Base-by-base conservation (phyloP, 2,113 vertebrate species). In the Phyllopteryx taeniolatus region DNA sequence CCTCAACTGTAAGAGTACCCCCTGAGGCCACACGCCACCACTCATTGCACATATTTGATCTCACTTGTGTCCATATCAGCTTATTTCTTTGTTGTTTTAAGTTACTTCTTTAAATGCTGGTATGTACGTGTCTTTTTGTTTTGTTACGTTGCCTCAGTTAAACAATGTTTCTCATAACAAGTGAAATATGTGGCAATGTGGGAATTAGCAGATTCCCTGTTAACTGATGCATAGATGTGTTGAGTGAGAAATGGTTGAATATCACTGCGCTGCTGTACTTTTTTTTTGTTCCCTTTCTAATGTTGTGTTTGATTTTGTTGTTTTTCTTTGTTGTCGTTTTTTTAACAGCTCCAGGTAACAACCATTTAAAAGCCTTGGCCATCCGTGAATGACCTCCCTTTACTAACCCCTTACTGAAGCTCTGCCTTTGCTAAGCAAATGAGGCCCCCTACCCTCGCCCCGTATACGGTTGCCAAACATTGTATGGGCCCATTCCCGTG, bases 1-100 rank as follows among this genome's bases (percentile, higher is more conserved):
- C 85, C 94, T 98, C 79, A 96, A 95, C 84, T 99, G 98, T 99
- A 95, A 98, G 98, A 89, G 86, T 86, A 84, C 67, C 54, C 31
- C 44, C 22, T 4, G 64, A 66, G 64, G 64, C 63, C 71, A 44
- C 60, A 67, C 0, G 71, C 82, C 84, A 72, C 78, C 33, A 74
- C 77, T 72, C 79, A 85, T 80, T 89, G 82, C 87, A 81, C 89
- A 88, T 88, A 91, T 88, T 90, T 83, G 85, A 77, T 87, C 84
- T 90, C 86, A 90, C 88, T 88, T 89, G 88, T 89, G 88, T 89
- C 85, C 88, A 84, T 88, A 87, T 92, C 88, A 80, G 91, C 91
- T 93, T 92, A 82, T 86, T 90, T 82, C 80, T 69, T 83, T 86
- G 82, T 85, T 78, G 77, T 87, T 88, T 88, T 89, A 62, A 82